A percentile compares a stretch with the other conserved stretches of the same genome.
Evolutionary conservation across 2,797 vertebrate genomes (phyloP).

Genomic region (Astyanax mexicanus): DNA sequence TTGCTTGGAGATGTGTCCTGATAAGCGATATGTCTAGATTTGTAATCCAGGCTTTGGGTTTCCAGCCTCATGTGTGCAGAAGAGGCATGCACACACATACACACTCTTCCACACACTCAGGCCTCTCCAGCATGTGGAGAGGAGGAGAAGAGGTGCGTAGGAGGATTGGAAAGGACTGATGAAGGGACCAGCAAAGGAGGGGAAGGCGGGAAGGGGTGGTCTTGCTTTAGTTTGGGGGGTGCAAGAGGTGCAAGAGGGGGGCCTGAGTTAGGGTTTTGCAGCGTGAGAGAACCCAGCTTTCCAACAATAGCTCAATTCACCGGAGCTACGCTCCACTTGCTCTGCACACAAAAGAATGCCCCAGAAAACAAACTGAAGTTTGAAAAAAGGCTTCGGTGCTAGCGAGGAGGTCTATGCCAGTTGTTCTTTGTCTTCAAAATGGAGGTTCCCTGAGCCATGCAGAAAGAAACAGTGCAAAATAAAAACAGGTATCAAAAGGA

Average conservation of each 20-base stretch:
- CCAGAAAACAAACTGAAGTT: slow-evolving; percentile 64
- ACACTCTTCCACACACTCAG: slow-evolving; percentile 68
- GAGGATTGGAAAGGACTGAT: slow-evolving; percentile 36
- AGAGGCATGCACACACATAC: slow-evolving; percentile 23
- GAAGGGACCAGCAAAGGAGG: slow-evolving; percentile 58
- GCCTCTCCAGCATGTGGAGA: slow-evolving; percentile 43
- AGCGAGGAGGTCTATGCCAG: slow-evolving; percentile 46
- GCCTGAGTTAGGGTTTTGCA: slow-evolving; percentile 64
- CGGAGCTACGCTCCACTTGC: slow-evolving; percentile 74
- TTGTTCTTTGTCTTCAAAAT: slow-evolving; percentile 11
- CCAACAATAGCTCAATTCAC: slow-evolving; percentile 86
- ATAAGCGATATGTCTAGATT: slow-evolving; percentile 14
- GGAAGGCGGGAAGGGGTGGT: slow-evolving; percentile 55
- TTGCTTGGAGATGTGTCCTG: slow-evolving; percentile 26
- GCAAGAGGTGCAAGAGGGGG: slow-evolving; percentile 58
- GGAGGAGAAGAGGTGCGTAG: slow-evolving; percentile 43
- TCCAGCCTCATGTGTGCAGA: slow-evolving; percentile 29
- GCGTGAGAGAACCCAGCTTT: slow-evolving; percentile 75
- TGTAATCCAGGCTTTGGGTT: slow-evolving; percentile 45
- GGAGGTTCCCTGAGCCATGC: slow-evolving; percentile 17
- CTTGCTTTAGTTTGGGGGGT: slow-evolving; percentile 29
- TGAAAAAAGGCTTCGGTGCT: slow-evolving; percentile 51
- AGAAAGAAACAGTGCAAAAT: neutral
- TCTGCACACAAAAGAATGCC: slow-evolving; percentile 82
- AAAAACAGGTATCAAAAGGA: neutral